Evolutionary conservation across 2,888 invertebrate species (phyloP), one percentile per base, ranked within the genome.

Genomic region (Calliphora vomitoria): DNA sequence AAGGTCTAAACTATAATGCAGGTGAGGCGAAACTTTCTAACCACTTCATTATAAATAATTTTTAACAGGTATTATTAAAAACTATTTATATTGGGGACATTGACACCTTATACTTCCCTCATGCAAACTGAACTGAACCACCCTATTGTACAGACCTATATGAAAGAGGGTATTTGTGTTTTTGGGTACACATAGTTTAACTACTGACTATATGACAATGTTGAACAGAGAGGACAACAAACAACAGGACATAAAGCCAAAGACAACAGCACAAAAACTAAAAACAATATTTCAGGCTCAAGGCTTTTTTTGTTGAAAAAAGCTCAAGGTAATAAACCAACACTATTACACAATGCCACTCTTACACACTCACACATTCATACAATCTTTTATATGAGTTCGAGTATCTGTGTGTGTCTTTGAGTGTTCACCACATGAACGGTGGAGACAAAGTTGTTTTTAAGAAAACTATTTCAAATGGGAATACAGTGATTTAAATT

Each of bases 251-350:
- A 80, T 20, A 35, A 47, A 76, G 47, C 31, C 11, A 60, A 75
- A 72, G 20, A 69, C 82, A 58, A 58, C 44, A 64, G 1, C 20
- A 66, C 55, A 60, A 75, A 74, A 72, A 41, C 41, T 62, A 58
- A 58, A 78, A 82, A 79, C 87, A 85, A 85, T 87, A 87, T 87
- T 87, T 87, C 82, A 85, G 74, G 82, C 85, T 87, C 87, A 87
- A 87, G 87, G 87, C 82, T 75, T 50, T 79, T 71, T 84, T 71
- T 76, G 81, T 72, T 44, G 62, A 66, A 83, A 71, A 76, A 74
- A 82, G 78, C 79, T 82, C 87, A 87, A 87, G 87, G 87, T 87
- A 85, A 85, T 79, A 82, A 75, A 71, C 78, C 68, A 85, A 81
- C 76, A 78, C 76, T 53, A 74, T 8, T 62, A 75, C 50, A 68